Percentiles rank a stretch among this genome's conserved stretches.
Evolutionary conservation across 2,888 invertebrate genomes (phyloP).

Genomic region (Ennomos fuscantarius): DNA sequence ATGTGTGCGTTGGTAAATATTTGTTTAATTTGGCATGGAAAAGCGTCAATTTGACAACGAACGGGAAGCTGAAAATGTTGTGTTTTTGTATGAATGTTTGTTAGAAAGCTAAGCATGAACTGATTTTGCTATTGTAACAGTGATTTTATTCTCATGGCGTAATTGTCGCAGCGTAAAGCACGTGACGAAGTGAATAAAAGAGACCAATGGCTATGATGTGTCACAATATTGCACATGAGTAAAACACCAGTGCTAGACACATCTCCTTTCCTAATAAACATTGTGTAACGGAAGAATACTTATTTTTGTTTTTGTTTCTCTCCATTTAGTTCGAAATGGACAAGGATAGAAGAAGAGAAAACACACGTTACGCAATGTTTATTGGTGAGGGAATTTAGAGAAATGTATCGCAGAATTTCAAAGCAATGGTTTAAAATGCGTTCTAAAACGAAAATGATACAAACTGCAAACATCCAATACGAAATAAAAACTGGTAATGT

Average conservation of each 20-base stretch:
- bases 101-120: slow-evolving; percentile 19
- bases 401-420: slow-evolving; percentile 26
- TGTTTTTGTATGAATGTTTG: not conserved
- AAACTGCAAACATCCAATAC: slow-evolving; percentile 33
- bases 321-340: too few relatives aligned
- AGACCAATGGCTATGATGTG: slow-evolving; percentile 38
- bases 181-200: slow-evolving; percentile 41
- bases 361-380: too few relatives aligned
- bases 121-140: not conserved
- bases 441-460: slow-evolving; percentile 35
- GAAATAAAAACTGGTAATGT: slow-evolving; percentile 34
- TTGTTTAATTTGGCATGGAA: not conserved
- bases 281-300: too few relatives aligned
- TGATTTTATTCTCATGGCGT: slow-evolving; percentile 44
- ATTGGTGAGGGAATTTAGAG: slow-evolving; percentile 18
- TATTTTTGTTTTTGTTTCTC: too few relatives aligned
- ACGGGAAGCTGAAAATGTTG: not conserved
- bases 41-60: not conserved
- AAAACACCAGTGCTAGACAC: slow-evolving; percentile 30
- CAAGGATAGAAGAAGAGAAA: too few relatives aligned
- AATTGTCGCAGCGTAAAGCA: slow-evolving; percentile 47
- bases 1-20: not conserved
- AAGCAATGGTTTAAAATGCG: slow-evolving; percentile 36
- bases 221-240: slow-evolving; percentile 32
- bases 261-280: too few relatives aligned